These are phyloP conservation scores for Dipodomys ordii DNA, from an alignment of 2,113 vertebrate species.

Conservation along the genomic window DNA sequence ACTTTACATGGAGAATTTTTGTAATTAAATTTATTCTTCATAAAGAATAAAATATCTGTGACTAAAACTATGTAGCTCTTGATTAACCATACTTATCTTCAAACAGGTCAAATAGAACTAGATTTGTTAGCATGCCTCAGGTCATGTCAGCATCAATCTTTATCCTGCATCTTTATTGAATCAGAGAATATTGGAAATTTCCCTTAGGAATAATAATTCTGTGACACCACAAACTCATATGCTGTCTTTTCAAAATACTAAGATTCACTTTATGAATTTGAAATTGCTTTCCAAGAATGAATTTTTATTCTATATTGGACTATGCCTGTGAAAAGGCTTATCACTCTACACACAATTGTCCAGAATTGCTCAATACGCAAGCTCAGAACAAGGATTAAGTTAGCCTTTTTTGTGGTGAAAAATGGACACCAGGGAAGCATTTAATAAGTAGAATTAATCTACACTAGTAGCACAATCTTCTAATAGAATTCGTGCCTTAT, in stretches of 20 bases:
- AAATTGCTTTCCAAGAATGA: conserved; percentile 67
- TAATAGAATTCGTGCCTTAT: conserved; percentile 72
- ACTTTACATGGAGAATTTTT: conserved; percentile 37
- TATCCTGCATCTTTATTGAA: conserved; percentile 34
- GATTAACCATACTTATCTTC: conserved; percentile 38
- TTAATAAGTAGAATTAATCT: conserved; percentile 79
- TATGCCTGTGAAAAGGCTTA: conserved; percentile 50
- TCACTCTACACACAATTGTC: conserved; percentile 64
- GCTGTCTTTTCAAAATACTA: conserved; percentile 40
- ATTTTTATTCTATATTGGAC: conserved; percentile 53
- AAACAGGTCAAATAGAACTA: neutral
- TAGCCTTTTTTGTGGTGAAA: conserved; percentile 65
- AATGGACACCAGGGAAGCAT: conserved; percentile 67
- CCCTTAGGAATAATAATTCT: conserved; percentile 58
- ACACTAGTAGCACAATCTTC: conserved; percentile 50
- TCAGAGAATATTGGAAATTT: conserved; percentile 40
- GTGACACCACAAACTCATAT: conserved; percentile 43
- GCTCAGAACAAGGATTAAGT: conserved; percentile 73
- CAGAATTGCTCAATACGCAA: conserved; percentile 70
- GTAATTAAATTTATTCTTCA: conserved; percentile 52
- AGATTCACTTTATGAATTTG: conserved; percentile 68
- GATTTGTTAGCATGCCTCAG: neutral
- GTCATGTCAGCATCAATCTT: neutral
- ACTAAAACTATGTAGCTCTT: conserved; percentile 11
- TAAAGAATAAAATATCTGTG: neutral